These are phyloP conservation scores for Spatulosminthurus flaviceps DNA, from an alignment of 2,888 invertebrate species.

Conservation along the genomic window DNA sequence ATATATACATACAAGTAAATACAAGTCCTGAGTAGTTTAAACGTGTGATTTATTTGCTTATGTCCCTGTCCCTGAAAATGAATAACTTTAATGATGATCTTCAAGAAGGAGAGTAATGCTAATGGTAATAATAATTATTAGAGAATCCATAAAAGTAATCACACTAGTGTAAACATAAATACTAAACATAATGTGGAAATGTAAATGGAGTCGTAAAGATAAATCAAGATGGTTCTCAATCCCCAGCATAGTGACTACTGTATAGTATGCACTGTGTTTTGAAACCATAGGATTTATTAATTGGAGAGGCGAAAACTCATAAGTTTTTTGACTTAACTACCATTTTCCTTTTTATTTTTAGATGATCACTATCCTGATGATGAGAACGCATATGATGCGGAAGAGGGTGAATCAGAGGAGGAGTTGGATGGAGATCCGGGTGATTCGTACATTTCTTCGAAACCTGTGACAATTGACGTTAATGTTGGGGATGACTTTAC, in stretches of 20 bases:
- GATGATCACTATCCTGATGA: constrained; percentile 1
- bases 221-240: neutral
- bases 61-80: no score
- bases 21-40: no score
- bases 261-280: no score
- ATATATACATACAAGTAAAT: no score
- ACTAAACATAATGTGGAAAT: neutral
- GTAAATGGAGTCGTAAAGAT: constrained; percentile 14
- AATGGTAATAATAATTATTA: neutral
- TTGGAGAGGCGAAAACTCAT: neutral
- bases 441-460: neutral
- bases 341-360: neutral
- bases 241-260: no score
- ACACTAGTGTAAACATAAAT: neutral
- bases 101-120: neutral
- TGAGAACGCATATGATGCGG: neutral
- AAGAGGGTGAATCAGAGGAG: neutral
- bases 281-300: neutral
- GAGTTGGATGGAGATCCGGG: neutral
- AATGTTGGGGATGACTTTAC: neutral
- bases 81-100: neutral
- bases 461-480: neutral
- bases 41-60: no score
- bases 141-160: neutral
- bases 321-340: neutral